phyloP scores from a whole-genome alignment of 2,113 vertebrate species.

The Aegotheles bennettii region DNA sequence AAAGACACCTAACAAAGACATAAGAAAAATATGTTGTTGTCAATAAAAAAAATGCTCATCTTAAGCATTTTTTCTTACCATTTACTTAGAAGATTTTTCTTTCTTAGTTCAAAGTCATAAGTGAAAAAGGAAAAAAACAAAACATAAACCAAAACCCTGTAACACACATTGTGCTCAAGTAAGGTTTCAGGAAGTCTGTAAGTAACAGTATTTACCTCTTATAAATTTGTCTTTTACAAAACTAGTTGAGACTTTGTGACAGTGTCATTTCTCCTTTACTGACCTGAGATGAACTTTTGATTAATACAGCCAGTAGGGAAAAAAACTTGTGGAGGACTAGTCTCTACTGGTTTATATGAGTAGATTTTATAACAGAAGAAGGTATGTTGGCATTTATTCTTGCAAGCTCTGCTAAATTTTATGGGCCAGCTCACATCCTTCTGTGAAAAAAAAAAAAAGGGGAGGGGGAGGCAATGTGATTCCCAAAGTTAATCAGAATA shows the following conservation, averaged over 20 bases:
- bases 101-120: neutral
- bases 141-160: neutral
- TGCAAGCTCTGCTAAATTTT: neutral
- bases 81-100: conserved; percentile 4
- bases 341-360: neutral
- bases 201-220: neutral
- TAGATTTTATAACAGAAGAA: neutral
- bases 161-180: neutral
- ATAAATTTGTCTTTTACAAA: neutral
- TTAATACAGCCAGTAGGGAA: neutral
- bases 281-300: neutral
- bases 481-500: neutral
- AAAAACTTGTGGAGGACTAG: neutral
- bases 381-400: neutral
- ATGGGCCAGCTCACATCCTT: neutral
- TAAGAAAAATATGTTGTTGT: neutral
- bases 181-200: neutral
- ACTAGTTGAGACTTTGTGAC: neutral
- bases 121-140: neutral
- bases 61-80: neutral
- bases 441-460: neutral
- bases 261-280: neutral
- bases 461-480: neutral
- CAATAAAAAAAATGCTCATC: neutral
- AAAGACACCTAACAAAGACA: neutral